These are phyloP conservation scores for Pentamera pediparva DNA, from an alignment of 53 echinoderm and acorn worm species.

Conservation along the genomic window DNA sequence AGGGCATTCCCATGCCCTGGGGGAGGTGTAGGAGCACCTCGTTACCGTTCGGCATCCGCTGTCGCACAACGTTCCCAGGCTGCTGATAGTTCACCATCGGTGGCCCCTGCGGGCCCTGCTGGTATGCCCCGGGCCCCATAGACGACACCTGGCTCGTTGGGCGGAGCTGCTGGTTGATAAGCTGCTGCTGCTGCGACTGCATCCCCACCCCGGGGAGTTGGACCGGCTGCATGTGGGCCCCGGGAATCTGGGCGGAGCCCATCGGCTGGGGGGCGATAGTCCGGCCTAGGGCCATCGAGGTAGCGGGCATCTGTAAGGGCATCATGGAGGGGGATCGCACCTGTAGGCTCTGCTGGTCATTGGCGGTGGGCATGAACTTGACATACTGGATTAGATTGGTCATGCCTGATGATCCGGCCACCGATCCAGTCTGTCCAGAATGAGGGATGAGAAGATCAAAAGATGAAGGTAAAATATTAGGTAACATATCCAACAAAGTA, in stretches of 20 bases:
- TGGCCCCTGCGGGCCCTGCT: neutral
- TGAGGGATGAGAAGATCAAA: too few relatives aligned
- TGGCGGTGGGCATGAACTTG: neutral
- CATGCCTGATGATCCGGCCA: neutral
- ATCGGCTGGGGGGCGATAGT: neutral
- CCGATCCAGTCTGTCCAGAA: too few relatives aligned
- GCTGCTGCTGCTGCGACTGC: too few relatives aligned
- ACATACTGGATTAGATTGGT: constrained; percentile 18
- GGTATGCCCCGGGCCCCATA: neutral
- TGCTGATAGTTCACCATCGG: neutral
- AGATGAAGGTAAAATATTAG: too few relatives aligned
- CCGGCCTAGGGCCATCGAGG: neutral
- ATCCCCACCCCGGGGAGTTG: neutral
- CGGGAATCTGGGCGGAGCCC: neutral
- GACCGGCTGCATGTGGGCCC: too few relatives aligned
- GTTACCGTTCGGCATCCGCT: constrained; percentile 2
- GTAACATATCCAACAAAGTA: too few relatives aligned
- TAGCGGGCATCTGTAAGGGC: neutral
- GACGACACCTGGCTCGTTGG: too few relatives aligned
- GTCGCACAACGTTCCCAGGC: neutral
- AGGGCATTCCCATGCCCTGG: neutral
- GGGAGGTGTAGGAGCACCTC: constrained; percentile 18
- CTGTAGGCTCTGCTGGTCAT: constrained; percentile 1
- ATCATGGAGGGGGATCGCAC: neutral
- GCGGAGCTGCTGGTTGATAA: neutral